Percentiles rank a stretch among this genome's conserved stretches.
These are phyloP conservation scores for Lasius platythorax DNA, from an alignment of 2,888 invertebrate genomes.

Conservation along the genomic window DNA sequence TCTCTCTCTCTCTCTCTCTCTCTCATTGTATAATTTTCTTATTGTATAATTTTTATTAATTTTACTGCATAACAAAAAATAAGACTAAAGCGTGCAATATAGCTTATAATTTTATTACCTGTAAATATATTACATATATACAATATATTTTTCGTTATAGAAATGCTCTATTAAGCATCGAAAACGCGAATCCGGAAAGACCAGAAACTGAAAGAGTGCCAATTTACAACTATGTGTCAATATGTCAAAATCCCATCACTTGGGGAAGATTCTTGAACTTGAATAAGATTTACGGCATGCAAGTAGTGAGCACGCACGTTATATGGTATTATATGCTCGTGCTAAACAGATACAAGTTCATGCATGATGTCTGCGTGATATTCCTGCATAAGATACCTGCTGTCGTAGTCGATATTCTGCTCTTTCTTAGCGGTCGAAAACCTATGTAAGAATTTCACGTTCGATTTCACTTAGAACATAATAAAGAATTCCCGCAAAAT, in stretches of 20 bases:
- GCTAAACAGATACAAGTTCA: conserved; percentile 87
- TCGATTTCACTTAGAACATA: background rate
- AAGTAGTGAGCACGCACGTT: conserved; percentile 87
- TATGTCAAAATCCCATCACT: conserved; percentile 92
- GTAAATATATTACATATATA: background rate
- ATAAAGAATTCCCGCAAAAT: background rate
- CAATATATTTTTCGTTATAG: conserved; percentile 18
- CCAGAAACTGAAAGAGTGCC: conserved; percentile 86
- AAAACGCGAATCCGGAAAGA: background rate
- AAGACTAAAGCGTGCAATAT: background rate
- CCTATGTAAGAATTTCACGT: conserved; percentile 87
- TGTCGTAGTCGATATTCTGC: conserved; percentile 87
- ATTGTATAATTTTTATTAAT: background rate
- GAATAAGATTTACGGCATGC: conserved; percentile 86
- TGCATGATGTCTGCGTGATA: conserved; percentile 87
- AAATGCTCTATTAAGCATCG: conserved; percentile 16
- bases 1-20: too few relatives aligned
- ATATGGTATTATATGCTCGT: conserved; percentile 90
- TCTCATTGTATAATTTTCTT: background rate
- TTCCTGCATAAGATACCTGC: conserved; percentile 89
- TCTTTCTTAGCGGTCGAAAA: conserved; percentile 87
- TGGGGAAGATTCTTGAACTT: conserved; percentile 90
- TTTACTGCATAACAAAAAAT: background rate
- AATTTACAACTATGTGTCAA: conserved; percentile 95
- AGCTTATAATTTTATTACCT: background rate